A percentile compares a stretch with the other conserved stretches of the same genome.
These are phyloP conservation scores for Limnephilus marmoratus DNA, from an alignment of 2,888 invertebrate species.

Conservation along the genomic window DNA sequence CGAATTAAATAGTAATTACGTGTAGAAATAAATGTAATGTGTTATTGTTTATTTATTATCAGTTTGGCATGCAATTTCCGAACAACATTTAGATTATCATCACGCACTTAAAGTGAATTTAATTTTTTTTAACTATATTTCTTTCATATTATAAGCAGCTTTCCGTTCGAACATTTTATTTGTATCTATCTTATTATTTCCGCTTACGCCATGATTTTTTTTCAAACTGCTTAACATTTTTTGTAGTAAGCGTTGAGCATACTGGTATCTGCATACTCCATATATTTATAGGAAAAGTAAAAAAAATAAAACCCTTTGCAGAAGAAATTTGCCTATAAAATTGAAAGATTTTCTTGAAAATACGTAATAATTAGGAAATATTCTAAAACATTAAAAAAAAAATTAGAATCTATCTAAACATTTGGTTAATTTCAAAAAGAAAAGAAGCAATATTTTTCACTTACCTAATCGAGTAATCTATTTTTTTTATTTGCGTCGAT, in stretches of 20 bases:
- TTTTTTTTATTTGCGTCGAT: neutral
- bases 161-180: neutral
- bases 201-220: neutral
- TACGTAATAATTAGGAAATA: constrained; percentile 2
- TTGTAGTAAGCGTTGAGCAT: neutral
- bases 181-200: neutral
- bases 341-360: neutral
- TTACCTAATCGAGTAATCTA: neutral
- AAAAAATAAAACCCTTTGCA: neutral
- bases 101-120: neutral
- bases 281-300: neutral
- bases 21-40: neutral
- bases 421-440: neutral
- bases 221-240: neutral
- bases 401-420: neutral
- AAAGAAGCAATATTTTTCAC: neutral
- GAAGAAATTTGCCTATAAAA: neutral
- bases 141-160: neutral
- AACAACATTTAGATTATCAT: neutral
- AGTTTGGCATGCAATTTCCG: neutral
- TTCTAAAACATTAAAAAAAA: neutral
- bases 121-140: neutral
- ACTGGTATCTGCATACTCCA: neutral
- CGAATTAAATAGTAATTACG: constrained; percentile 48
- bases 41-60: neutral